Evolutionary conservation across 2,113 vertebrate species (phyloP).

Genomic region (Burhinus bistriatus): DNA sequence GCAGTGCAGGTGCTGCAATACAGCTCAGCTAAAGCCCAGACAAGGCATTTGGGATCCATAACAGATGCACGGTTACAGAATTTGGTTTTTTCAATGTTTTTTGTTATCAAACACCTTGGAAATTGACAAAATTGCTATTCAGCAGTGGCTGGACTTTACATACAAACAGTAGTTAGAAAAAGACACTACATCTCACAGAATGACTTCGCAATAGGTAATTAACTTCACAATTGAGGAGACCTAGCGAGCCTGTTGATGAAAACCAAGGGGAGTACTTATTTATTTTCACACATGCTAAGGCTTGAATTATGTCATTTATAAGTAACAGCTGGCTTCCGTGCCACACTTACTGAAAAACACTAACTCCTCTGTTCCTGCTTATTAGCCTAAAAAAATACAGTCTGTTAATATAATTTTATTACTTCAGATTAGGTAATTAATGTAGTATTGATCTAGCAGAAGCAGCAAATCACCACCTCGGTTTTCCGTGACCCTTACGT

Average conservation of each 20-base stretch:
- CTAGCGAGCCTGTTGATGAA: neutral
- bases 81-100: neutral
- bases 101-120: neutral
- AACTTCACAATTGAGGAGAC: neutral
- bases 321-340: neutral
- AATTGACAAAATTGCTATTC: neutral
- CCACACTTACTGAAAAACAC: neutral
- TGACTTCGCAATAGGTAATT: neutral
- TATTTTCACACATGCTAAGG: neutral
- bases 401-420: neutral
- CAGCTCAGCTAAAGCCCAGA: neutral
- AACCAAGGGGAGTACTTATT: neutral
- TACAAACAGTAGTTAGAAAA: neutral
- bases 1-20: neutral
- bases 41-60: neutral
- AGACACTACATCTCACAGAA: neutral
- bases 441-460: neutral
- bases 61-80: neutral
- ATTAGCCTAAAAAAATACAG: neutral
- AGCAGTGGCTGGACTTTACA: neutral
- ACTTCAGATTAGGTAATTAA: neutral
- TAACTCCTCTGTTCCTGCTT: neutral
- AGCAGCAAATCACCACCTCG: neutral
- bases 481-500: neutral
- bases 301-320: conserved; percentile 37